Evolutionary conservation across 2,113 vertebrate species (phyloP).

Genomic region (Rhinichthys klamathensis): DNA sequence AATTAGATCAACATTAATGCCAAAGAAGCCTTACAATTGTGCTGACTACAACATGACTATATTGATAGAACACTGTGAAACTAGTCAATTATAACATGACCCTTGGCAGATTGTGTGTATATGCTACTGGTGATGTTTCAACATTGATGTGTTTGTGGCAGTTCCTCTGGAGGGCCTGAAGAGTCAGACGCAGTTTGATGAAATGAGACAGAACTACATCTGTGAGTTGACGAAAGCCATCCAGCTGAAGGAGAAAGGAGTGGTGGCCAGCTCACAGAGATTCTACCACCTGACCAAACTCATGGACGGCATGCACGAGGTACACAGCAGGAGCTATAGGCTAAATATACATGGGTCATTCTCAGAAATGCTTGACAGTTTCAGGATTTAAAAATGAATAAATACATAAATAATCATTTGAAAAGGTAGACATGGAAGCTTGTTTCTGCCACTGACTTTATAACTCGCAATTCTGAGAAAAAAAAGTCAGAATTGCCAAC

Average conservation of each 20-base stretch:
- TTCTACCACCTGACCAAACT: constrained; percentile 97
- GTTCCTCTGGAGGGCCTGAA: constrained; percentile 96
- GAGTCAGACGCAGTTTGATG: constrained; percentile 93
- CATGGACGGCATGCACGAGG: constrained; percentile 95
- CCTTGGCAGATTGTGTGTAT: background rate
- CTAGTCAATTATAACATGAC: background rate
- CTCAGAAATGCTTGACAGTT: background rate
- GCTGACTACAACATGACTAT: background rate
- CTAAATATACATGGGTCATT: background rate
- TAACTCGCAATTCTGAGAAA: no score
- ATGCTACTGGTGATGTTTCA: no score
- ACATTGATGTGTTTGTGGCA: constrained; percentile 62
- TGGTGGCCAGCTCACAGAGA: constrained; percentile 89
- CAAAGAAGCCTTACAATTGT: background rate
- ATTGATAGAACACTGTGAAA: background rate
- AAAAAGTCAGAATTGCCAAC: no score
- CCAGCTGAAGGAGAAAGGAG: constrained; percentile 86
- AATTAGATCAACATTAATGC: background rate
- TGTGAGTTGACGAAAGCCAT: constrained; percentile 91
- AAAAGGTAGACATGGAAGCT: no score
- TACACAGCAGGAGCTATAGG: constrained; percentile 61
- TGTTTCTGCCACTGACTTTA: no score
- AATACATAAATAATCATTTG: no score
- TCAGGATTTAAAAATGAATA: no score
- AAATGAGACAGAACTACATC: constrained; percentile 96